Percentiles rank a stretch among this genome's conserved stretches.
Conservation (phyloP, 2,113 vertebrate species). For the Caranx ignobilis region DNA sequence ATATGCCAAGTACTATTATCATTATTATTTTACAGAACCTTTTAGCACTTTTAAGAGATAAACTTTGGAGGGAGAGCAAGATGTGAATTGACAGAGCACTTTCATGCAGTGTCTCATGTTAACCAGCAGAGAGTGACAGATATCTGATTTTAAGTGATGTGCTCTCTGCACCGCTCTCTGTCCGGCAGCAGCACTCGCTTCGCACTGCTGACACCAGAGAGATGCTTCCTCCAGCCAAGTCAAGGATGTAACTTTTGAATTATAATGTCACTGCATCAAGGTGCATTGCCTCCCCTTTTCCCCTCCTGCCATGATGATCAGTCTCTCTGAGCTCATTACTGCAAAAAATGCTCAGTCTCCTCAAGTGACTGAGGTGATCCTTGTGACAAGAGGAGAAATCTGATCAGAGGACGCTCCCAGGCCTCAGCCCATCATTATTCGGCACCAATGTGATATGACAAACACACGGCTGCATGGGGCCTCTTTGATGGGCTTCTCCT, state of each 20-base stretch:
- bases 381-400: conserved; percentile 55
- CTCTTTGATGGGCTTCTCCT: conserved; percentile 50
- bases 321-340: conserved; percentile 47
- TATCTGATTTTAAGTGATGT: conserved; percentile 14
- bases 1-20: too few relatives aligned
- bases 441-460: conserved; percentile 43
- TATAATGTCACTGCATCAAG: not conserved
- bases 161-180: not conserved
- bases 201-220: not conserved
- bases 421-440: conserved; percentile 40
- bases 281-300: conserved; percentile 1
- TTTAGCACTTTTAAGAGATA: not conserved
- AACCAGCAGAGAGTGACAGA: conserved; percentile 69
- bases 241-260: not conserved
- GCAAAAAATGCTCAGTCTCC: conserved; percentile 54
- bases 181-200: not conserved
- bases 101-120: conserved; percentile 29
- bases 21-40: too few relatives aligned
- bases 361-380: conserved; percentile 48
- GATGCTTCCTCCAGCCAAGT: conserved; percentile 6
- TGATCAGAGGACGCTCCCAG: conserved; percentile 58
- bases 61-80: too few relatives aligned
- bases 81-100: not conserved
- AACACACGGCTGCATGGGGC: conserved; percentile 32
- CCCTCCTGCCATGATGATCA: conserved; percentile 19